Evolutionary conservation across 1,140 invertebrate species (phyloP).

Genomic region (Campoletis sonorensis): DNA sequence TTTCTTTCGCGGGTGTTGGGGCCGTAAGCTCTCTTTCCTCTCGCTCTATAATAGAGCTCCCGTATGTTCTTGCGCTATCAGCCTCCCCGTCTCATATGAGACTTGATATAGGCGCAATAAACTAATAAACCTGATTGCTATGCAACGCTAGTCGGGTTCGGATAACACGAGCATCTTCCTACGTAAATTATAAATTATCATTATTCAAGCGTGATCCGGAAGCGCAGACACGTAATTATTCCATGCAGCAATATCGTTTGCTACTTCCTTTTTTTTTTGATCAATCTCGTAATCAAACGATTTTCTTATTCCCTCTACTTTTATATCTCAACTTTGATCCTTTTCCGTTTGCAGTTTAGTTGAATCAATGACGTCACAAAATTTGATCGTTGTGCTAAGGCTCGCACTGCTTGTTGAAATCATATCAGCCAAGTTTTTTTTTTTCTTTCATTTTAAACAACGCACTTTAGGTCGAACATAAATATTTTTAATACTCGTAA

Average conservation of each 20-base stretch:
- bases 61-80: constrained; percentile 46
- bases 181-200: constrained; percentile 39
- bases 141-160: constrained; percentile 23
- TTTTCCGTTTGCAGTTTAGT: not conserved
- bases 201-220: constrained; percentile 26
- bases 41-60: constrained; percentile 49
- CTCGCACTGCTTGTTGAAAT: no score
- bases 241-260: not conserved
- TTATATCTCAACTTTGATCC: not conserved
- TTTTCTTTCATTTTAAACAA: no score
- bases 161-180: constrained; percentile 37
- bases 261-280: not conserved
- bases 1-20: constrained; percentile 51
- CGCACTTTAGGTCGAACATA: no score
- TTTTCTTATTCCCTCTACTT: not conserved
- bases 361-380: no score
- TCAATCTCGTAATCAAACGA: not conserved
- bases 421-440: no score
- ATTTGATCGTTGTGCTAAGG: no score
- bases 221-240: not conserved
- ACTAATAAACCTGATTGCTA: constrained; percentile 42
- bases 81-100: constrained; percentile 18
- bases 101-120: constrained; percentile 38
- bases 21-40: constrained; percentile 18
- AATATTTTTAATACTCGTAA: no score